phyloP scores from a whole-genome alignment of 2,797 vertebrate genomes.

The Steatocranus sp. region DNA sequence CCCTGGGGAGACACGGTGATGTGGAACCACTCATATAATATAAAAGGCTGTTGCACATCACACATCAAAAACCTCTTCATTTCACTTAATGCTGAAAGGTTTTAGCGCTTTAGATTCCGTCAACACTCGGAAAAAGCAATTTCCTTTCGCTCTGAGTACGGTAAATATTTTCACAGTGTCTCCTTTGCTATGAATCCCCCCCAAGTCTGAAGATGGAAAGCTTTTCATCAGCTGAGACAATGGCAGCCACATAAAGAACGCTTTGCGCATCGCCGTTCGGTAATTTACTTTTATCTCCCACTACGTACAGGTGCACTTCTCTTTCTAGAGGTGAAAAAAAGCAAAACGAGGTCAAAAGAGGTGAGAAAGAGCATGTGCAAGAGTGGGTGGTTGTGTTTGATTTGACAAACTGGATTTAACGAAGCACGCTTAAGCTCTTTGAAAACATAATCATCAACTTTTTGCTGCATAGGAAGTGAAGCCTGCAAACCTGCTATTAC shows the following conservation, averaged over 20 bases:
- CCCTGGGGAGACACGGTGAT: neutral
- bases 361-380: neutral
- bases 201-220: neutral
- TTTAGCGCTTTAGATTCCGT: constrained; percentile 30
- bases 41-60: constrained; percentile 12
- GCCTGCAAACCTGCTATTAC: neutral
- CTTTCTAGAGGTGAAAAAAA: neutral
- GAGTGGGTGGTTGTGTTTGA: constrained; percentile 4
- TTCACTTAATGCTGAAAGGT: constrained; percentile 23
- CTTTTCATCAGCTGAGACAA: constrained; percentile 11
- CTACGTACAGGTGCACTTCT: constrained; percentile 15
- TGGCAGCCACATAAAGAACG: constrained; percentile 19
- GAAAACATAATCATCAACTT: neutral
- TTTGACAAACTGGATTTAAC: constrained; percentile 12
- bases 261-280: constrained; percentile 1
- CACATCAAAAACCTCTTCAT: constrained; percentile 6
- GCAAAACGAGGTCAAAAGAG: constrained; percentile 27
- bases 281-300: constrained; percentile 7
- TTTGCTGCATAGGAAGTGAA: neutral
- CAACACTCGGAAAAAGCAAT: constrained; percentile 18
- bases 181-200: neutral
- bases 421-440: neutral
- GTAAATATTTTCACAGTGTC: constrained; percentile 37
- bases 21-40: constrained; percentile 7
- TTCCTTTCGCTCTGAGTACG: neutral